Evolutionary conservation across 92 coral and sea anemone genomes (phyloP).

Genomic region (Muricea muricata): DNA sequence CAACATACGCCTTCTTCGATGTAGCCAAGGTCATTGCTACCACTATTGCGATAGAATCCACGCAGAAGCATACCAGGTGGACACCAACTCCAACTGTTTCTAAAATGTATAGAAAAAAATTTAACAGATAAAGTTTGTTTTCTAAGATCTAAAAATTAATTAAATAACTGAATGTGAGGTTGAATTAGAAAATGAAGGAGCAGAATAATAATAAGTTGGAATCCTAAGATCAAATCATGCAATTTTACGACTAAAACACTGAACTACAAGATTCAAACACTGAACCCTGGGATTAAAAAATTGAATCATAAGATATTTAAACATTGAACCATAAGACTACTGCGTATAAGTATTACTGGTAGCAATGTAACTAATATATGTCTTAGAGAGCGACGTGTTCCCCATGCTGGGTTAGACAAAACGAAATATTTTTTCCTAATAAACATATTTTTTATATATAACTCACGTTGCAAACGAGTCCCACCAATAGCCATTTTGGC

Average conservation of each 20-base stretch:
- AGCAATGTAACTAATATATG: too few species aligned
- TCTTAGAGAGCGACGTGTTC: too few species aligned
- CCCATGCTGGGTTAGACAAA: too few species aligned
- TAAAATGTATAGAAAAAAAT: neutral
- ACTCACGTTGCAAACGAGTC: neutral
- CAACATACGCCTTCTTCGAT: neutral
- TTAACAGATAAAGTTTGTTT: too few species aligned
- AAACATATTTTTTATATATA: too few species aligned
- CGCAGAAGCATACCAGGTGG: neutral
- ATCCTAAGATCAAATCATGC: neutral
- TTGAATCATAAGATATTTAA: neutral
- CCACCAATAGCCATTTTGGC: neutral
- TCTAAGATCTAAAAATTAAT: too few species aligned
- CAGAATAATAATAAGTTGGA: neutral
- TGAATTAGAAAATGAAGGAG: too few species aligned
- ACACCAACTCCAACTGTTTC: neutral
- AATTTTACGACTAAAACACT: neutral
- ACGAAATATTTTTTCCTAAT: too few species aligned
- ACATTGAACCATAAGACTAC: too few species aligned
- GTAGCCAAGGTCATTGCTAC: neutral
- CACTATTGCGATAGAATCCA: neutral
- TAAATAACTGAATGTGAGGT: too few species aligned
- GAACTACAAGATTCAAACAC: neutral
- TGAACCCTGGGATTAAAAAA: neutral
- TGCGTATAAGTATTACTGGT: too few species aligned